Conservation (phyloP, 2,113 vertebrate species). For the Dendropsophus ebraccatus region DNA sequence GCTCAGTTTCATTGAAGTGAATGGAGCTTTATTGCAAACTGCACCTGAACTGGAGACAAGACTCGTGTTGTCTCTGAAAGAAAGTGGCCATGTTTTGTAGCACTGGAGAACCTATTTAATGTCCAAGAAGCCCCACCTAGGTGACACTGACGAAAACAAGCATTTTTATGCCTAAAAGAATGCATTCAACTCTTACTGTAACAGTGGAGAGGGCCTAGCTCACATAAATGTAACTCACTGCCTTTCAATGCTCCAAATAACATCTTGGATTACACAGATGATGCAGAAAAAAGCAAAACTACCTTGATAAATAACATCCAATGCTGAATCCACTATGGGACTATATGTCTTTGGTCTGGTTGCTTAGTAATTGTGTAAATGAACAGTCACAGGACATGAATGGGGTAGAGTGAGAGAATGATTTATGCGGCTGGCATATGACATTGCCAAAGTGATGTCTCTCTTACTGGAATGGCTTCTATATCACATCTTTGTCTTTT, state of each 20-base stretch:
- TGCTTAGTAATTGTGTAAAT: constrained; percentile 44
- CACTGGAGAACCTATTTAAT: too few relatives aligned
- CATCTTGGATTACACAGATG: constrained; percentile 11
- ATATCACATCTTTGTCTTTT: constrained; percentile 24
- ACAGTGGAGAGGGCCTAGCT: too few relatives aligned
- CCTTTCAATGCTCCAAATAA: constrained; percentile 15
- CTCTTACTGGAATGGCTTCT: constrained; percentile 7
- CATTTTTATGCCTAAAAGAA: too few relatives aligned
- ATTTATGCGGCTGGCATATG: constrained; percentile 27
- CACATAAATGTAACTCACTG: neutral
- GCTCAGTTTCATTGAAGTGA: too few relatives aligned
- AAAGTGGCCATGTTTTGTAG: too few relatives aligned
- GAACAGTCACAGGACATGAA: constrained; percentile 23
- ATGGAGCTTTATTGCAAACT: too few relatives aligned
- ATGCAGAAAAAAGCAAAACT: constrained; percentile 46
- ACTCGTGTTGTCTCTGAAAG: too few relatives aligned
- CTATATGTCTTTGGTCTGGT: neutral
- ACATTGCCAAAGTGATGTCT: constrained; percentile 29
- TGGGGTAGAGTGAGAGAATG: constrained; percentile 15
- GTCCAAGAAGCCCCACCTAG: too few relatives aligned
- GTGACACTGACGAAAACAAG: too few relatives aligned
- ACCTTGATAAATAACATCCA: constrained; percentile 40
- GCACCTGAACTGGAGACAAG: too few relatives aligned
- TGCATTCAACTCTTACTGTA: too few relatives aligned
- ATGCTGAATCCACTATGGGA: constrained; percentile 15